Evolutionary conservation across 2,113 vertebrate genomes (phyloP).

Genomic region (Eubucco bourcierii): DNA sequence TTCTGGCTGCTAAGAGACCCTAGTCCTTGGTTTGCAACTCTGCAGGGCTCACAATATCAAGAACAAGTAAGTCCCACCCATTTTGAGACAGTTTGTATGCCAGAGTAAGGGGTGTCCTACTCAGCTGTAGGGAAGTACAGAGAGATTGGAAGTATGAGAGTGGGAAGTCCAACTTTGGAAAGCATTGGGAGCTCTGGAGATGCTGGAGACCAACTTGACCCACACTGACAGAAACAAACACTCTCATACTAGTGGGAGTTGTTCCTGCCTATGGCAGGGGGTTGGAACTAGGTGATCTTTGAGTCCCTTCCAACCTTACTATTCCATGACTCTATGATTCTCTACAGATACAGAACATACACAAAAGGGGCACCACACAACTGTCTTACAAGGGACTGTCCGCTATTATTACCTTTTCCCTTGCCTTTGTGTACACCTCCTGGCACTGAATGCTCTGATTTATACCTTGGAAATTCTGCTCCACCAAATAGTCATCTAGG

Average conservation of each 20-base stretch:
- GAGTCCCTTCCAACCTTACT: no score
- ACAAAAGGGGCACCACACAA: not conserved
- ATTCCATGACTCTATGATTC: no score
- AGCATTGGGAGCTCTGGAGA: not conserved
- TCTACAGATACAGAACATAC: not conserved
- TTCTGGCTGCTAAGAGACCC: not conserved
- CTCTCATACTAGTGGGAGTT: not conserved
- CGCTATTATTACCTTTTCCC: not conserved
- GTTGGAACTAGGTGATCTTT: no score
- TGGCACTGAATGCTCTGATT: accelerated
- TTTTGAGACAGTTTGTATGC: not conserved
- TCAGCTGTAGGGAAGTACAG: accelerated
- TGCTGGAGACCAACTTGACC: not conserved
- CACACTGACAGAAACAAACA: not conserved
- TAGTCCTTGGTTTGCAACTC: not conserved
- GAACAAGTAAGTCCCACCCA: not conserved
- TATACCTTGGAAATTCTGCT: not conserved
- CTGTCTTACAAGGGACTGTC: not conserved
- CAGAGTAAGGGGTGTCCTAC: not conserved
- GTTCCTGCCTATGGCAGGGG: no score
- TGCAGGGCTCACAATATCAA: not conserved
- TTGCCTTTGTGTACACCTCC: no score
- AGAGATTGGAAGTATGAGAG: not conserved
- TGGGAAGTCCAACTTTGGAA: not conserved
- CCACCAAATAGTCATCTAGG: not conserved